A percentile compares a stretch with the other conserved stretches of the same genome.
These are phyloP conservation scores for Plusia festucae DNA, from an alignment of 2,888 invertebrate genomes.

Conservation along the genomic window DNA sequence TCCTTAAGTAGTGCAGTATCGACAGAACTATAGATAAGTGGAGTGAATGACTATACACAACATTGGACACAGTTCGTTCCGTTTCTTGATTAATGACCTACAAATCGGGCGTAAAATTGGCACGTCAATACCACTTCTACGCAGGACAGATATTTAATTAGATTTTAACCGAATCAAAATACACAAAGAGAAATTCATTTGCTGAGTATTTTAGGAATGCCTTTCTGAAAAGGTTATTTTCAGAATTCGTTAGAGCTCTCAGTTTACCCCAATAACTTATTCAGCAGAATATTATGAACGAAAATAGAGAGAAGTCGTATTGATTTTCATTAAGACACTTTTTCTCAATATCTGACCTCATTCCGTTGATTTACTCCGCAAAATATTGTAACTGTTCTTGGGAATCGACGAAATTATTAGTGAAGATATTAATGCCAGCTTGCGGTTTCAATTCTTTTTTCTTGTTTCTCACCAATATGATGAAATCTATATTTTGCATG, in stretches of 20 bases:
- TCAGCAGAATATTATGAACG: constrained; percentile 27
- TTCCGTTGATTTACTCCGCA: constrained; percentile 30
- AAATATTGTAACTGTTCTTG: constrained; percentile 33
- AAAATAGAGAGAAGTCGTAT: constrained; percentile 35
- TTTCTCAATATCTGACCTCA: constrained; percentile 47
- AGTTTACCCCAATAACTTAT: constrained; percentile 24
- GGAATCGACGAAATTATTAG: constrained; percentile 9
- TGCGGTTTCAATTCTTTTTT: constrained; percentile 12
- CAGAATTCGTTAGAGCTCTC: not conserved
- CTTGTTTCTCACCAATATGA: not conserved
- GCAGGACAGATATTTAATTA: constrained; percentile 16
- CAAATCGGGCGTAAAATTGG: constrained; percentile 30
- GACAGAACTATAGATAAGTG: constrained; percentile 3
- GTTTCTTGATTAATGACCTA: constrained; percentile 25
- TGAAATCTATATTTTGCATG: not conserved
- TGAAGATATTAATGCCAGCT: constrained; percentile 11
- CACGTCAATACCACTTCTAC: constrained; percentile 9
- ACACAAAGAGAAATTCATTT: not conserved
- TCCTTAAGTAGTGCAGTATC: not conserved
- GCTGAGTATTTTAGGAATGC: not conserved
- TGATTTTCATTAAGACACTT: constrained; percentile 43
- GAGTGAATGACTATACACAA: not conserved
- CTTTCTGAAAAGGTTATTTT: constrained; percentile 8
- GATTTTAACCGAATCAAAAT: constrained; percentile 9
- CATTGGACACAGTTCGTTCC: not conserved